Conservation (phyloP, 1,140 invertebrate genomes). For the Drosophila subpulchrella region DNA sequence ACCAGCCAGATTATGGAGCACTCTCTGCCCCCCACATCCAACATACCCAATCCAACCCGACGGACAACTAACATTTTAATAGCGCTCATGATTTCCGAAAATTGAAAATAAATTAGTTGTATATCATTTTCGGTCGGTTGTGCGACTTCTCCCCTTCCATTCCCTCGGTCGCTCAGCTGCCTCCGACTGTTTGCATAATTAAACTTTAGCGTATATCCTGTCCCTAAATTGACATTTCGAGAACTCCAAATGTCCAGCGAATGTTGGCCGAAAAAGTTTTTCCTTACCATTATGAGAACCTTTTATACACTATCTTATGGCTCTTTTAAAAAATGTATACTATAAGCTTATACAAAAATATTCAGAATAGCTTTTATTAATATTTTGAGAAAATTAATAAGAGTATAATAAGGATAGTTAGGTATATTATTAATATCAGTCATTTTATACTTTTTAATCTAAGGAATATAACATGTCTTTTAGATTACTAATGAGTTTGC, state of each 20-base stretch:
- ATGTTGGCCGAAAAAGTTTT: constrained; percentile 10
- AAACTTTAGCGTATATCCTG: constrained; percentile 72
- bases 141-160: constrained; percentile 6
- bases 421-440: no score
- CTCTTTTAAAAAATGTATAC: not conserved
- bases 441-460: not conserved
- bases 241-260: constrained; percentile 32
- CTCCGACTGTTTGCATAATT: constrained; percentile 69
- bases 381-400: not conserved
- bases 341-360: not conserved
- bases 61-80: constrained; percentile 74
- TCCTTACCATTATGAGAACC: no score
- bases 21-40: not conserved
- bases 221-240: constrained; percentile 71
- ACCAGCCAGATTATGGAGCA: constrained; percentile 45
- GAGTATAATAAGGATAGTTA: no score
- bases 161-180: not conserved
- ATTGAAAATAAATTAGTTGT: constrained; percentile 83
- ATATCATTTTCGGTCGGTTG: constrained; percentile 67
- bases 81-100: constrained; percentile 80
- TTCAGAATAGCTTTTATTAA: no score
- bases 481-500: no score
- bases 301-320: constrained; percentile 6
- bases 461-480: not conserved
- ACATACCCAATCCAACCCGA: not conserved